These are phyloP conservation scores for Drosophila sturtevanti DNA, from an alignment of 1,140 invertebrate species.

Conservation along the genomic window DNA sequence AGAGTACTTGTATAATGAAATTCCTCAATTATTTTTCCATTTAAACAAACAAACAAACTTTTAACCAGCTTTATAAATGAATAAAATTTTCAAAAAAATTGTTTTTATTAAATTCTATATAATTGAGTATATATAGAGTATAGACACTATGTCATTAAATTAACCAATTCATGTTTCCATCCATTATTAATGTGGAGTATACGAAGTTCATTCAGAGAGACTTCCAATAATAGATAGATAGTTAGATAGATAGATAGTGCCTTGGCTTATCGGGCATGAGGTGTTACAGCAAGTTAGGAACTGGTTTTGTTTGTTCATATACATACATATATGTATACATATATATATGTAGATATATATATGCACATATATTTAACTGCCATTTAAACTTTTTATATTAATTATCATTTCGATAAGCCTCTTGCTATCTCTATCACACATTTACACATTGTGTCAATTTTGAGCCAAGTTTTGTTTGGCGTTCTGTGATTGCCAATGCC, in stretches of 20 bases:
- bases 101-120: too few relatives aligned
- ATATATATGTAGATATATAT: neutral
- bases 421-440: neutral
- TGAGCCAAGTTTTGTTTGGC: constrained; percentile 50
- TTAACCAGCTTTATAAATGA: too few relatives aligned
- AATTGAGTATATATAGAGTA: neutral
- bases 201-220: neutral
- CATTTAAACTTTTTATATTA: constrained; percentile 53
- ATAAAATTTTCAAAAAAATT: too few relatives aligned
- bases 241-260: too few relatives aligned
- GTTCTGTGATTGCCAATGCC: constrained; percentile 54
- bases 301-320: constrained; percentile 52
- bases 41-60: too few relatives aligned
- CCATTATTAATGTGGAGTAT: neutral
- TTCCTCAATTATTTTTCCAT: too few relatives aligned
- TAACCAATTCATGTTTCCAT: neutral
- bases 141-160: neutral
- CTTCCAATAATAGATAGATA: constrained; percentile 16
- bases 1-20: too few relatives aligned
- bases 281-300: constrained; percentile 27
- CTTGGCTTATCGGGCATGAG: constrained; percentile 52
- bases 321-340: neutral
- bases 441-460: constrained; percentile 42
- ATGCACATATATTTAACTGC: neutral
- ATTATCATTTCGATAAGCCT: constrained; percentile 71